Evolutionary conservation across 1,140 invertebrate species (phyloP).

Genomic region (Macrobrachium rosenbergii): DNA sequence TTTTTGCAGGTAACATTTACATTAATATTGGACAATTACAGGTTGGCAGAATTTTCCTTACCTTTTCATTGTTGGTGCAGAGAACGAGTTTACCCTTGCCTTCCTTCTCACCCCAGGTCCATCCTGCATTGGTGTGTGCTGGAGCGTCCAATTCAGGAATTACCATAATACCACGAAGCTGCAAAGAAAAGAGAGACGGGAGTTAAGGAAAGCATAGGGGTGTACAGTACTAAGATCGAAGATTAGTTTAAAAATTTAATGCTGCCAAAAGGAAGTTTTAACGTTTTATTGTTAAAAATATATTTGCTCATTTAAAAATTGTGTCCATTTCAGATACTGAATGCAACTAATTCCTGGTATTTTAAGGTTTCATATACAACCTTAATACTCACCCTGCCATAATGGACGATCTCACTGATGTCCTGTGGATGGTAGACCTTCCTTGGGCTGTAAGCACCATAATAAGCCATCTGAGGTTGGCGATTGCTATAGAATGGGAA

Average conservation of each 20-base stretch:
- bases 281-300: not conserved
- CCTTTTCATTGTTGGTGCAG: conserved; percentile 71
- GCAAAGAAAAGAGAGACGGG: not conserved
- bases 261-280: not conserved
- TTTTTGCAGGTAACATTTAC: not conserved
- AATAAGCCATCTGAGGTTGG: conserved; percentile 32
- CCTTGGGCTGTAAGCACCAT: conserved; percentile 36
- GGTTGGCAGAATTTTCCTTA: not conserved
- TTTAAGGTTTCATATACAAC: not conserved
- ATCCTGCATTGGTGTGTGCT: conserved; percentile 89
- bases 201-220: no score
- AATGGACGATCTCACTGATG: conserved; percentile 79
- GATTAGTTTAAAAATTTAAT: not conserved
- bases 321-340: no score
- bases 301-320: not conserved
- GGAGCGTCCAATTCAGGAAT: conserved; percentile 89
- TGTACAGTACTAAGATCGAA: no score
- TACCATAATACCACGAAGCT: conserved; percentile 79
- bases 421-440: conserved; percentile 78
- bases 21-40: not conserved
- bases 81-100: conserved; percentile 73
- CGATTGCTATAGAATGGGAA: conserved; percentile 79
- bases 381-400: conserved; percentile 72
- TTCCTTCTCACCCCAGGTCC: conserved; percentile 80
- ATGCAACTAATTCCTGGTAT: no score